These are phyloP conservation scores for Chironomus tepperi DNA, from an alignment of 1,140 invertebrate species.

Conservation along the genomic window DNA sequence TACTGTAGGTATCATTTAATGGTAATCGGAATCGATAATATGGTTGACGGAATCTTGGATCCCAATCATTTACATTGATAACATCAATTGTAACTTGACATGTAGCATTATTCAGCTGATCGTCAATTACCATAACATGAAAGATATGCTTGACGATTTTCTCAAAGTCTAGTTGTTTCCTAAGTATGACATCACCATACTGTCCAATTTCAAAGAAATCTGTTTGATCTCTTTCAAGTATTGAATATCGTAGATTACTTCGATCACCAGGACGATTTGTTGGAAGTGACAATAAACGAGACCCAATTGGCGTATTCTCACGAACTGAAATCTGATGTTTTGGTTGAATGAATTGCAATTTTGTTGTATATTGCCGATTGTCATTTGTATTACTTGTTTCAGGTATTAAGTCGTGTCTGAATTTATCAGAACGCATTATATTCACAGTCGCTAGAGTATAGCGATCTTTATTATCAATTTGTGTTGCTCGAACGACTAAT, in stretches of 20 bases:
- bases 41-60: conserved; percentile 76
- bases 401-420: conserved; percentile 29
- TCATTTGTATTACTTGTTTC: conserved; percentile 28
- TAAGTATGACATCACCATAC: conserved; percentile 70
- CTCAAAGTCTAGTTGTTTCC: conserved; percentile 73
- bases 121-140: conserved; percentile 72
- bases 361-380: conserved; percentile 35
- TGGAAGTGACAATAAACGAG: conserved; percentile 53
- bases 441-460: conserved; percentile 76
- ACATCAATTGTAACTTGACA: conserved; percentile 67
- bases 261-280: conserved; percentile 51
- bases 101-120: conserved; percentile 45
- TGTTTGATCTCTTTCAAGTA: conserved; percentile 36
- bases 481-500: conserved; percentile 68
- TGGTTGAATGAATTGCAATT: conserved; percentile 57
- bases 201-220: conserved; percentile 55
- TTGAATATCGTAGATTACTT: conserved; percentile 43
- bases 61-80: conserved; percentile 86
- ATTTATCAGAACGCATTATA: conserved; percentile 37
- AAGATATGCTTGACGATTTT: conserved; percentile 60
- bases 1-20: not conserved
- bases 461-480: conserved; percentile 78
- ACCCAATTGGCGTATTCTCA: conserved; percentile 65
- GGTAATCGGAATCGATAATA: conserved; percentile 68
- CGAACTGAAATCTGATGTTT: conserved; percentile 61